These are phyloP conservation scores for Ancistrus triradiatus DNA, from an alignment of 2,113 vertebrate species.

Conservation along the genomic window DNA sequence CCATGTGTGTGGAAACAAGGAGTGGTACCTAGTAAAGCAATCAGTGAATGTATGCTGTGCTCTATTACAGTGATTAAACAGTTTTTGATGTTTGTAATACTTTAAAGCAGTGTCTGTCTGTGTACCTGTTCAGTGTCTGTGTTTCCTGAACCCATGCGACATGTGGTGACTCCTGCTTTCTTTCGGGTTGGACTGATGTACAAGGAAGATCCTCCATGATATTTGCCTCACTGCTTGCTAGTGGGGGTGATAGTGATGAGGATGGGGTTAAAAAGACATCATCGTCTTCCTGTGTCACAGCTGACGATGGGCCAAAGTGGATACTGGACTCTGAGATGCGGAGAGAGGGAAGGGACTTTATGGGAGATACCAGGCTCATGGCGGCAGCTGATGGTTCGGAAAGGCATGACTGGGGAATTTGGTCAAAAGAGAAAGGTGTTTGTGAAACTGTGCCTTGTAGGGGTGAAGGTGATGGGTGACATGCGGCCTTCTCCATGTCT, in stretches of 20 bases:
- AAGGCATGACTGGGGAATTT: too few relatives aligned
- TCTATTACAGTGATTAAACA: too few relatives aligned
- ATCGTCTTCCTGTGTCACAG: constrained; percentile 59
- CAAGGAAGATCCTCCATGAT: constrained; percentile 53
- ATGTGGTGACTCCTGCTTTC: constrained; percentile 25
- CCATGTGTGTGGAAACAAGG: too few relatives aligned
- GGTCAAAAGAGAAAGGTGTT: too few relatives aligned
- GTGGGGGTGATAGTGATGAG: constrained; percentile 32
- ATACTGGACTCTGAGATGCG: constrained; percentile 77
- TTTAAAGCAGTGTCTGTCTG: too few relatives aligned
- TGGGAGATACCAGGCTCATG: constrained; percentile 36
- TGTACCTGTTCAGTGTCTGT: constrained; percentile 30
- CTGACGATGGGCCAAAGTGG: constrained; percentile 34
- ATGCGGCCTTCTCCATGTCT: too few relatives aligned
- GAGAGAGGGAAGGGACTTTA: constrained; percentile 60
- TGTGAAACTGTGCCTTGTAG: constrained; percentile 2
- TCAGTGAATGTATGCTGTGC: too few relatives aligned
- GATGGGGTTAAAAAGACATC: constrained; percentile 75
- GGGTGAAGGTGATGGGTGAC: constrained; percentile 33
- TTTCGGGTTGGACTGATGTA: constrained; percentile 26
- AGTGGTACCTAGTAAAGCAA: too few relatives aligned
- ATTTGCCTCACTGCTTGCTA: constrained; percentile 53
- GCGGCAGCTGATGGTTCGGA: too few relatives aligned
- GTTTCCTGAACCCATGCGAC: too few relatives aligned
- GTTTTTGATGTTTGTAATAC: too few relatives aligned